A percentile compares a stretch with the other conserved stretches of the same genome.
These are phyloP conservation scores for Ophioderma brevispina DNA, from an alignment of 35 echinoderm and acorn worm species.

Conservation along the genomic window DNA sequence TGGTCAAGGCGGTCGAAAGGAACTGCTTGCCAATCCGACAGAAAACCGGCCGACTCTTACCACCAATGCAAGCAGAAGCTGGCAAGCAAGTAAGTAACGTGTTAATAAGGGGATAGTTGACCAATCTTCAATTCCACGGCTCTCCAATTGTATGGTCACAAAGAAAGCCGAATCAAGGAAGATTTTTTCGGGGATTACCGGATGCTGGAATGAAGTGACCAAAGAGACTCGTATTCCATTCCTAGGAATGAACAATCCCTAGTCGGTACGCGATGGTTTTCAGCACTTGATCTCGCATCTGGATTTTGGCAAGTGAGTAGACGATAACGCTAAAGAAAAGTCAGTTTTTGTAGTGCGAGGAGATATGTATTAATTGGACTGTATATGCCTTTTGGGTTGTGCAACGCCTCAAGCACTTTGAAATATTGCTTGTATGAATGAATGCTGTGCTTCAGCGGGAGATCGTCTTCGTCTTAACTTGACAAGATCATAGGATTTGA, in stretches of 20 bases:
- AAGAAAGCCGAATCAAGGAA: not conserved
- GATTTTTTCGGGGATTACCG: slow-evolving; percentile 31
- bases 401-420: slow-evolving; percentile 34
- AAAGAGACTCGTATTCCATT: slow-evolving; percentile 40
- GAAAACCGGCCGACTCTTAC: slow-evolving; percentile 14
- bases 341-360: not conserved
- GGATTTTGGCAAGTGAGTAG: slow-evolving; percentile 56
- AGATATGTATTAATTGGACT: not conserved
- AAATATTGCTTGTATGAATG: slow-evolving; percentile 35
- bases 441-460: slow-evolving; percentile 16
- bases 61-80: not conserved
- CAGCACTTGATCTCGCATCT: slow-evolving; percentile 20
- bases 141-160: slow-evolving; percentile 39
- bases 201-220: slow-evolving; percentile 13
- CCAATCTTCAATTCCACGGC: slow-evolving; percentile 16
- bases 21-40: slow-evolving; percentile 45
- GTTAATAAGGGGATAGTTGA: slow-evolving; percentile 4
- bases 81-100: slow-evolving; percentile 3
- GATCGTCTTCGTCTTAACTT: slow-evolving; percentile 4
- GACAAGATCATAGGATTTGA: slow-evolving; percentile 42
- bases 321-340: slow-evolving; percentile 12
- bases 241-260: slow-evolving; percentile 27
- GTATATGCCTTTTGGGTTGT: slow-evolving; percentile 38
- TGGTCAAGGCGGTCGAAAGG: slow-evolving; percentile 48
- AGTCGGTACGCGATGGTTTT: slow-evolving; percentile 37